Evolutionary conservation across 2,888 invertebrate genomes (phyloP).

Genomic region (Brachypterus glaber): DNA sequence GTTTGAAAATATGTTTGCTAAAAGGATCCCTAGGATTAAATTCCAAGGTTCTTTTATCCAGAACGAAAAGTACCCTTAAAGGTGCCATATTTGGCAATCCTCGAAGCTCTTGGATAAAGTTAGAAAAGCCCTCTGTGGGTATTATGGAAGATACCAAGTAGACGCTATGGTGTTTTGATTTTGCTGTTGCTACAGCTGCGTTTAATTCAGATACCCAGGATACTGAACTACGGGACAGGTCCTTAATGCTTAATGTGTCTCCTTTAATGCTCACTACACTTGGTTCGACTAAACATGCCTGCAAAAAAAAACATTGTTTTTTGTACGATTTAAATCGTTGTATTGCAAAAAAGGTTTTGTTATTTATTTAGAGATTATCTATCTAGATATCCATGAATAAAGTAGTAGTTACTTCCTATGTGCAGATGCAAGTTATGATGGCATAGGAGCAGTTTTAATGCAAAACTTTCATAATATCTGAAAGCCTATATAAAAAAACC

Average conservation of each 20-base stretch:
- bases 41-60: conserved; percentile 51
- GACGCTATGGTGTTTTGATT: conserved; percentile 19
- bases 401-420: too few species aligned
- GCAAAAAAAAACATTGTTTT: not conserved
- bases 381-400: too few species aligned
- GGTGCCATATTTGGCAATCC: conserved; percentile 24
- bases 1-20: conserved; percentile 54
- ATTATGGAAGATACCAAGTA: conserved; percentile 30
- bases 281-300: conserved; percentile 11
- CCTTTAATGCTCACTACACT: conserved; percentile 23
- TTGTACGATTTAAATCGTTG: conserved; percentile 5
- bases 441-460: too few species aligned
- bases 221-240: conserved; percentile 23
- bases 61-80: conserved; percentile 46
- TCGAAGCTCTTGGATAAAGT: conserved; percentile 31
- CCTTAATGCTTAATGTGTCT: conserved; percentile 27
- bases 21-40: conserved; percentile 55
- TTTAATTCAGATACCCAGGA: conserved; percentile 29
- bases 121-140: conserved; percentile 34
- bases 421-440: too few species aligned
- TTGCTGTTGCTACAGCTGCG: conserved; percentile 14
- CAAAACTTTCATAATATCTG: too few species aligned
- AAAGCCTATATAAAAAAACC: too few species aligned
- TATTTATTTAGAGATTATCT: too few species aligned
- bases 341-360: too few species aligned